phyloP scores from a whole-genome alignment of 2,113 vertebrate species.

The Ahaetulla prasina region DNA sequence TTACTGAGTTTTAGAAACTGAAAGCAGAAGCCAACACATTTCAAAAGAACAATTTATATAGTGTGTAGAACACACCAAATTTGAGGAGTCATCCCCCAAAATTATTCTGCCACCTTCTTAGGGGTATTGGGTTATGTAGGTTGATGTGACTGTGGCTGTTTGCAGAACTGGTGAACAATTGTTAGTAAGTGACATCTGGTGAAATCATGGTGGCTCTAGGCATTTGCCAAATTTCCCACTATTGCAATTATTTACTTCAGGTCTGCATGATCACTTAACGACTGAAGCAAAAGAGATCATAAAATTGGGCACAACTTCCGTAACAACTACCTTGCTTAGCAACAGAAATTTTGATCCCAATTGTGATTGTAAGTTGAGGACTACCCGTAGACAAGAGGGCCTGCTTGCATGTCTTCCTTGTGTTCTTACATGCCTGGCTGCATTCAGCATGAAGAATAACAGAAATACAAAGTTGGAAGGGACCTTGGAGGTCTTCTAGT shows the following conservation, averaged over 20 bases:
- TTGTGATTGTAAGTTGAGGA: not conserved
- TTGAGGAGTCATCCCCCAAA: constrained; percentile 29
- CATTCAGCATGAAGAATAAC: not conserved
- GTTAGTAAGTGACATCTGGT: not conserved
- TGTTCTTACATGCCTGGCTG: not conserved
- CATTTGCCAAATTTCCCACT: not conserved
- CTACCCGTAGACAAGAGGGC: not conserved
- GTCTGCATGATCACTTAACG: not conserved
- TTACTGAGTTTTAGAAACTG: constrained; percentile 48
- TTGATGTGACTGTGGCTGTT: constrained; percentile 6
- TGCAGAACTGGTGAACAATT: not conserved
- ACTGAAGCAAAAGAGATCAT: not conserved
- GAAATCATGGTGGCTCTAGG: not conserved
- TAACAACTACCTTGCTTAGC: not conserved
- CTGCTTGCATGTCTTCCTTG: not conserved
- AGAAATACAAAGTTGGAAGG: not conserved
- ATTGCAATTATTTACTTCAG: not conserved
- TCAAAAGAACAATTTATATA: constrained; percentile 35
- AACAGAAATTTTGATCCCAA: not conserved
- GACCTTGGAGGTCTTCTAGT: not conserved
- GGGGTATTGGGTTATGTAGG: constrained; percentile 21
- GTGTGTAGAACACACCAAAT: constrained; percentile 29
- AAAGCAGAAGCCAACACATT: constrained; percentile 32
- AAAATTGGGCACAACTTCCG: not conserved
- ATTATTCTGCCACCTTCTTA: constrained; percentile 29